Evolutionary conservation across 2,888 invertebrate genomes (phyloP).

Genomic region (Carterocephalus palaemon): DNA sequence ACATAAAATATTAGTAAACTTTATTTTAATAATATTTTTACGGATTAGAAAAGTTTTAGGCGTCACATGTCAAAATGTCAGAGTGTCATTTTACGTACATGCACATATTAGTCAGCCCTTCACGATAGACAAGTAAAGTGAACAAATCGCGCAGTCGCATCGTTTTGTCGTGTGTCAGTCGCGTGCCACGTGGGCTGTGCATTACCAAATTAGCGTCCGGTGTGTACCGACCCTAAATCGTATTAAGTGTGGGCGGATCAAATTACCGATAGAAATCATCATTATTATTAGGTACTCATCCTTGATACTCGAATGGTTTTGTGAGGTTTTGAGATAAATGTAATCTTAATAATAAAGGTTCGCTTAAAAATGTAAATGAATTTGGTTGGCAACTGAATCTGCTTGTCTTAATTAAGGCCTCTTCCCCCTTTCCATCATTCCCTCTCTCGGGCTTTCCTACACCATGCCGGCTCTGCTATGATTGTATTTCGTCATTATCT

Average conservation of each 20-base stretch:
- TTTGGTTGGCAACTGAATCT: too few relatives aligned
- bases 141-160: conserved; percentile 65
- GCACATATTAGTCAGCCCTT: conserved; percentile 54
- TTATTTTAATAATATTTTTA: conserved; percentile 5
- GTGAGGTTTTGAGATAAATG: too few relatives aligned
- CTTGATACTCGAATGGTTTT: too few relatives aligned
- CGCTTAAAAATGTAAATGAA: too few relatives aligned
- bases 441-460: too few relatives aligned
- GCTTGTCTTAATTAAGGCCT: too few relatives aligned
- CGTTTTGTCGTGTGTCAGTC: conserved; percentile 63
- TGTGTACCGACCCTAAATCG: conserved; percentile 63
- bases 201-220: conserved; percentile 72
- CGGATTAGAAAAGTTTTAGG: conserved; percentile 17
- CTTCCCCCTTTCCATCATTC: too few relatives aligned
- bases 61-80: not conserved
- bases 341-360: too few relatives aligned
- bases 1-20: too few relatives aligned
- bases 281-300: too few relatives aligned
- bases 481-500: too few relatives aligned
- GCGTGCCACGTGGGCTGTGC: conserved; percentile 55
- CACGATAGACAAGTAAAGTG: conserved; percentile 67
- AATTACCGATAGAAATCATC: conserved; percentile 43
- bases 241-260: conserved; percentile 47
- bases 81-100: conserved; percentile 42
- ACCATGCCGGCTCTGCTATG: too few relatives aligned